Conservation (phyloP, 2,888 invertebrate genomes). For the Erannis defoliaria region DNA sequence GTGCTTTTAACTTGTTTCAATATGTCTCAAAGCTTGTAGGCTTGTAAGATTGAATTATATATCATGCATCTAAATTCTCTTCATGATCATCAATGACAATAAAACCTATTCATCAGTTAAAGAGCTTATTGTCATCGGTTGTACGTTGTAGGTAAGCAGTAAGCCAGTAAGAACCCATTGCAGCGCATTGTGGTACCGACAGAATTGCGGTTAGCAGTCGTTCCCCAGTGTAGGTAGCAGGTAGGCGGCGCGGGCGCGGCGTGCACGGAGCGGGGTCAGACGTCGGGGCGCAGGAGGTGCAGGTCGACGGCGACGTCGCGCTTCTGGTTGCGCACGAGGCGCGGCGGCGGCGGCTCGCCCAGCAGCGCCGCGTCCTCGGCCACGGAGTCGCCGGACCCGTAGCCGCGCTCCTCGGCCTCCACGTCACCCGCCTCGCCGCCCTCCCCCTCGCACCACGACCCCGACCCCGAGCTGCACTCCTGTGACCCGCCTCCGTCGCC, state of each 20-base stretch:
- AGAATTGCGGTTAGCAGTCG: neutral
- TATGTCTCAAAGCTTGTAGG: too few relatives aligned
- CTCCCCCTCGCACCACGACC: slow-evolving; percentile 85
- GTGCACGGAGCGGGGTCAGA: slow-evolving; percentile 53
- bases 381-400: slow-evolving; percentile 84
- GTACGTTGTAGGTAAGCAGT: neutral
- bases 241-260: slow-evolving; percentile 7
- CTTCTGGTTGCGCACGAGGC: slow-evolving; percentile 68
- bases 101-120: too few relatives aligned
- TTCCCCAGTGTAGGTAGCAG: neutral
- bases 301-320: slow-evolving; percentile 82
- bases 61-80: too few relatives aligned
- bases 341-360: slow-evolving; percentile 66
- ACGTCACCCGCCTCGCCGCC: slow-evolving; percentile 68
- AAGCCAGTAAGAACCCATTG: neutral
- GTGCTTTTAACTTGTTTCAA: too few relatives aligned
- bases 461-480: slow-evolving; percentile 79
- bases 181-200: neutral
- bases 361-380: slow-evolving; percentile 82
- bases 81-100: too few relatives aligned
- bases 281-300: slow-evolving; percentile 79
- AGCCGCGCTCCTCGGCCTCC: slow-evolving; percentile 77
- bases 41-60: too few relatives aligned
- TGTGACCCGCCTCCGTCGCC: slow-evolving; percentile 71
- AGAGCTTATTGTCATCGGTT: too few relatives aligned